A percentile compares a stretch with the other conserved stretches of the same genome.
Evolutionary conservation across 2,113 vertebrate genomes (phyloP).

Genomic region (Rutilus rutilus): DNA sequence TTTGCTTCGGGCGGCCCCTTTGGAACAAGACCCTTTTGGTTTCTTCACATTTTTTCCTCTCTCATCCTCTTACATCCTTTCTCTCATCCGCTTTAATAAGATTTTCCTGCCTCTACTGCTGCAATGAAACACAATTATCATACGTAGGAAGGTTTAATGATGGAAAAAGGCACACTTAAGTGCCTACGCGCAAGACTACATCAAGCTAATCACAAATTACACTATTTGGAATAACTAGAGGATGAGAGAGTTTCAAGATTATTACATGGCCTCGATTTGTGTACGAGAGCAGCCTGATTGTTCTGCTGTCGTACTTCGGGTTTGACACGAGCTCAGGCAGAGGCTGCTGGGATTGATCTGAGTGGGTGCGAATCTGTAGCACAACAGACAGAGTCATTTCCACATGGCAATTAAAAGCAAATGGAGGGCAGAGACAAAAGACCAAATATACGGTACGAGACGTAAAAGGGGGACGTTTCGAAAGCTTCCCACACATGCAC

Average conservation of each 20-base stretch:
- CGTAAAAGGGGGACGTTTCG: not conserved
- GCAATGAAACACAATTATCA: constrained; percentile 73
- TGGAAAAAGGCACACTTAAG: constrained; percentile 46
- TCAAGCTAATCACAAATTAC: constrained; percentile 70
- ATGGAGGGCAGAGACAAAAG: constrained; percentile 12
- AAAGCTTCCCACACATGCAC: constrained; percentile 51
- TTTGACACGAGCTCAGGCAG: constrained; percentile 14
- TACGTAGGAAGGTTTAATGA: constrained; percentile 62
- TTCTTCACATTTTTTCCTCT: constrained; percentile 23
- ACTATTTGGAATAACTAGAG: constrained; percentile 66
- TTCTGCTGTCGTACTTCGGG: constrained; percentile 29
- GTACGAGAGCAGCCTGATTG: constrained; percentile 59
- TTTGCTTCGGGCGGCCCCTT: constrained; percentile 34
- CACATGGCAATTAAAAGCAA: constrained; percentile 33
- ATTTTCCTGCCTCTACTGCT: constrained; percentile 71
- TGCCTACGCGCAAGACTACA: constrained; percentile 57
- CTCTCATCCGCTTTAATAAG: constrained; percentile 66
- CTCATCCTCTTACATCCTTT: constrained; percentile 11
- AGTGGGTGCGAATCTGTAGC: constrained; percentile 48
- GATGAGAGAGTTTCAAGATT: constrained; percentile 62
- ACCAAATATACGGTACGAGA: not conserved
- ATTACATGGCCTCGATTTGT: constrained; percentile 60
- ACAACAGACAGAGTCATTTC: constrained; percentile 37
- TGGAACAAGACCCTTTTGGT: constrained; percentile 41
- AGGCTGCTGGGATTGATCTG: constrained; percentile 33